These are phyloP conservation scores for Heliangelus exortis DNA, from an alignment of 2,797 vertebrate genomes.

Conservation along the genomic window DNA sequence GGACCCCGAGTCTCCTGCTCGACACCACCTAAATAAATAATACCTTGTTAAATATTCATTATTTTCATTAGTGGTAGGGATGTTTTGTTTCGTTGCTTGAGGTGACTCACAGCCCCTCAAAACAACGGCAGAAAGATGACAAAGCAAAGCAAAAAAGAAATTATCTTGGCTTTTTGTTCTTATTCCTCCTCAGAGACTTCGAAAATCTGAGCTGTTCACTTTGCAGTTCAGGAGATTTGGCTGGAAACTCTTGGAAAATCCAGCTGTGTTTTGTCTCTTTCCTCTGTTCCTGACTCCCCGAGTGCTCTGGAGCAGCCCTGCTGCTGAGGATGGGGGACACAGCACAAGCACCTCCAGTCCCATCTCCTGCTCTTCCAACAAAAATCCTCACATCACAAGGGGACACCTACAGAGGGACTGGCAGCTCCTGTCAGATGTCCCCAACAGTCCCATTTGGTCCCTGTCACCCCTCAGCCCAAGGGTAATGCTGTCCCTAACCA, in stretches of 20 bases:
- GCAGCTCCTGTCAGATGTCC: background rate
- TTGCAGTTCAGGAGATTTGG: constrained; percentile 55
- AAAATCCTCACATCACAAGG: rapidly evolving
- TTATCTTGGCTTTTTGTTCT: background rate
- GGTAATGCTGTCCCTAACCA: background rate
- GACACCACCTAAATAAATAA: background rate
- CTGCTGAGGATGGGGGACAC: background rate
- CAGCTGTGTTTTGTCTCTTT: constrained; percentile 9
- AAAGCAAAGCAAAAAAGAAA: background rate
- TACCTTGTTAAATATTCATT: background rate
- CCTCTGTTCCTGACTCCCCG: rapidly evolving
- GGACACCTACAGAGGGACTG: rapidly evolving
- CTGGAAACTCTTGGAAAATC: constrained; percentile 3
- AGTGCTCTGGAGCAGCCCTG: rapidly evolving
- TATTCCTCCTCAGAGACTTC: constrained; percentile 43
- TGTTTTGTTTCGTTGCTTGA: background rate
- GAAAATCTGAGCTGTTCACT: constrained; percentile 47
- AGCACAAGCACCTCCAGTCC: background rate
- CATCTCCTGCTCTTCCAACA: background rate
- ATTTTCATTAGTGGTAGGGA: background rate
- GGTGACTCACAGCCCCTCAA: constrained; percentile 27
- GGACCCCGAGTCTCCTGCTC: background rate
- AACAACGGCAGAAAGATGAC: constrained; percentile 23
- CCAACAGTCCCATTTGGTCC: background rate
- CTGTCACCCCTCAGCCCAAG: background rate